Base-by-base conservation (phyloP, 2,113 vertebrate genomes). In the Nestor notabilis region DNA sequence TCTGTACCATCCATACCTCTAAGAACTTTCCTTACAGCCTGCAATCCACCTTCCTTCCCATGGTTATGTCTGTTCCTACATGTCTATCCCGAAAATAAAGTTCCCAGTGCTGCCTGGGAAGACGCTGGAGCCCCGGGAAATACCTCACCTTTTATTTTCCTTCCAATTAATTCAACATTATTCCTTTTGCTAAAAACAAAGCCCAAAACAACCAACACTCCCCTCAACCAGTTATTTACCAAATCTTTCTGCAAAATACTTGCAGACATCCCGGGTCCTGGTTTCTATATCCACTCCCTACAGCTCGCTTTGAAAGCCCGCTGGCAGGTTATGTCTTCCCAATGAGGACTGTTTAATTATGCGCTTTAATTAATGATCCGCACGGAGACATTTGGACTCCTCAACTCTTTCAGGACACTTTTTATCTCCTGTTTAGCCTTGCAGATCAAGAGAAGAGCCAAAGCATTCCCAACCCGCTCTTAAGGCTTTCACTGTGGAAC, bases 61-160 rank as follows among this genome's bases (percentile, higher is more conserved):
- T 2, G 11, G 2, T 28, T 18, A 1, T 5, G 5, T 8, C 10
- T 3, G 1, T 14, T 28, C 33, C 23, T 11, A 5, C 4, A 3
- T 19, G 9, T 11, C 39, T 9, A 25, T 5, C 37, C 74, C 17
- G 3, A 35, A 63, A 79, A 50, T 3, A 7, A 53, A 23, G 3
- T 13, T 44, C 7, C 49, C 60, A 47, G 8, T 16, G 2, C 43
- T 37, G 14, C 50, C 53, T 16, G 31, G 11, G 44, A n/a, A 33
- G 61, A 41, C 31, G 33, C 12, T 15, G 70, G 50, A 90, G 7
- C 60, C 53, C 37, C 25, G 17, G 4, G 41, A 37, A 53, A 29
- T 18, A 7, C 27, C 9, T 47, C 35, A 5, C 3, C 0, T 50
- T 64, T 69, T 24, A 24, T 58, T 60, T 64, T 5, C 19, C 53